A percentile compares a stretch with the other conserved stretches of the same genome.
Conservation (phyloP, 2,888 invertebrate genomes). For the Acanthacorydalis orientalis region DNA sequence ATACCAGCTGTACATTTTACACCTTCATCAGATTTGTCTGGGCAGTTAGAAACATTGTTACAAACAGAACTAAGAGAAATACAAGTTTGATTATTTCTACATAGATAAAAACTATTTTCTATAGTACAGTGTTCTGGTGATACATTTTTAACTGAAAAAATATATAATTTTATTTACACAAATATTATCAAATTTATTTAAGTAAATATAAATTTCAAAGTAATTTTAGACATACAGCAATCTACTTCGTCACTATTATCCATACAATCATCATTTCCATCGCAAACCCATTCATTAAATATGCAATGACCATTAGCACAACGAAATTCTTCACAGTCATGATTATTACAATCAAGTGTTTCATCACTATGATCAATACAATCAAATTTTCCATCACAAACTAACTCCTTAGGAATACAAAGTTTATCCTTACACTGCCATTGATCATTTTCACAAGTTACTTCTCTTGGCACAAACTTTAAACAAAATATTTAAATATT, state of each 20-base stretch:
- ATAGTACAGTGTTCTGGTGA: slow-evolving; percentile 27
- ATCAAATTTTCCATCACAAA: slow-evolving; percentile 24
- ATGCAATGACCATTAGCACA: slow-evolving; percentile 40
- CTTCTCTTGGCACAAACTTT: neutral
- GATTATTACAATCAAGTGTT: slow-evolving; percentile 24
- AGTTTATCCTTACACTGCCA: slow-evolving; percentile 13
- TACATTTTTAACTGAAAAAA: slow-evolving; percentile 18
- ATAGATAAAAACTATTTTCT: slow-evolving; percentile 32
- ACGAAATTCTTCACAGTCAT: slow-evolving; percentile 40
- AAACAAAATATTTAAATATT: neutral
- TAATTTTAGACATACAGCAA: slow-evolving; percentile 28
- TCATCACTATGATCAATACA: slow-evolving; percentile 27
- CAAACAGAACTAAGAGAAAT: slow-evolving; percentile 33
- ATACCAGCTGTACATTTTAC: slow-evolving; percentile 19
- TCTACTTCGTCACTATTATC: slow-evolving; percentile 36
- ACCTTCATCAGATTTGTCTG: slow-evolving; percentile 45
- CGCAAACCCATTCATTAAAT: slow-evolving; percentile 33
- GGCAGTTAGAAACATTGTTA: slow-evolving; percentile 35
- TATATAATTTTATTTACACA: neutral
- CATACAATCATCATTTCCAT: slow-evolving; percentile 36
- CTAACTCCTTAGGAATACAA: slow-evolving; percentile 19
- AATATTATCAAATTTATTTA: too few species aligned
- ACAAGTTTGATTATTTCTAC: slow-evolving; percentile 35
- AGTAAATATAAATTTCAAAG: neutral
- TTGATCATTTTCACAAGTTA: slow-evolving; percentile 4